phyloP scores from a whole-genome alignment of 2,113 vertebrate species.

The Nansenia antarctica region DNA sequence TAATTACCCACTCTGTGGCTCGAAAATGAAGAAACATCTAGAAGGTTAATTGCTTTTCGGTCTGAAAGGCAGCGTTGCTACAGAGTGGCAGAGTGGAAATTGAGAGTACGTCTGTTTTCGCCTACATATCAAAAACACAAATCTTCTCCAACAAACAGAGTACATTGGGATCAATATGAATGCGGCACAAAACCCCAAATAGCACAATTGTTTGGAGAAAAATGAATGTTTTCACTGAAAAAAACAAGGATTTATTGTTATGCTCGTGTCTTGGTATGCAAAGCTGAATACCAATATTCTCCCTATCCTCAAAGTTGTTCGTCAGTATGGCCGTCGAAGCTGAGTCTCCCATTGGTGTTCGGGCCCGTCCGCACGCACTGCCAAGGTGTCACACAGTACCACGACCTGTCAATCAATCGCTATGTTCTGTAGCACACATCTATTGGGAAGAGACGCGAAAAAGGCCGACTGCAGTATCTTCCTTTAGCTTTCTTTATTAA shows the following conservation, averaged over 20 bases:
- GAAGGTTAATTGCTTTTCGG: slow-evolving; percentile 1
- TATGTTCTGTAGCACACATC: no score
- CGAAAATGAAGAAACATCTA: not conserved
- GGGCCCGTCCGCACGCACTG: no score
- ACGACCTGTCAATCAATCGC: no score
- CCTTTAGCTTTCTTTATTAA: no score
- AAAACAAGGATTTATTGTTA: slow-evolving; percentile 32
- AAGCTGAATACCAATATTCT: no score
- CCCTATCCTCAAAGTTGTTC: no score
- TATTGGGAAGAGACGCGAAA: no score
- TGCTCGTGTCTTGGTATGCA: no score
- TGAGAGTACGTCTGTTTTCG: not conserved
- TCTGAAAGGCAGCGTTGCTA: not conserved
- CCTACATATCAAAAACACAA: not conserved
- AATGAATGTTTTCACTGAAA: slow-evolving; percentile 30
- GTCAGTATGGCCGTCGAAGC: no score
- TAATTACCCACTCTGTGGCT: not conserved
- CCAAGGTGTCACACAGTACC: no score
- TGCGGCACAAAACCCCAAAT: not conserved
- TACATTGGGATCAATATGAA: not conserved
- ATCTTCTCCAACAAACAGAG: not conserved
- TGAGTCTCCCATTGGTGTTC: no score
- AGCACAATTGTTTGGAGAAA: slow-evolving; percentile 44
- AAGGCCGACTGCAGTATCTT: no score
- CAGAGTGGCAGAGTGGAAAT: not conserved